Evolutionary conservation across 2,888 invertebrate genomes (phyloP).

Genomic region (Ophraella communa): DNA sequence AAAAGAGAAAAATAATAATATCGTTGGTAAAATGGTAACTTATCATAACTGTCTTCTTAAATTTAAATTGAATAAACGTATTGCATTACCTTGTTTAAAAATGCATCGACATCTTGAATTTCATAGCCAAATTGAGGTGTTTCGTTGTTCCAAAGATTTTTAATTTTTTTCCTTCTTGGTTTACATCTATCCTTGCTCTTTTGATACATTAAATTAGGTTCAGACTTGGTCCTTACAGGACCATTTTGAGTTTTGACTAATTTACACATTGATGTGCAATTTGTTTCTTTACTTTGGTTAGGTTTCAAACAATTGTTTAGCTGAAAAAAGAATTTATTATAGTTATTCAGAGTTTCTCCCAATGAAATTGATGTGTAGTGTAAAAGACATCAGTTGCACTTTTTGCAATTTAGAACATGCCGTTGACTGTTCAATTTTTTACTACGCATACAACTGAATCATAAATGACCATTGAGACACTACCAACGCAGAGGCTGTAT

Average conservation of each 20-base stretch:
- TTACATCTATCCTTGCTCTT: slow-evolving; percentile 61
- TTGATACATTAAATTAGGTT: slow-evolving; percentile 63
- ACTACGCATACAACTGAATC: too few species aligned
- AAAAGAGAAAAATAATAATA: too few species aligned
- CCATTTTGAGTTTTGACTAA: slow-evolving; percentile 40
- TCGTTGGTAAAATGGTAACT: too few species aligned
- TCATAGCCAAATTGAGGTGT: slow-evolving; percentile 73
- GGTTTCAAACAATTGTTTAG: slow-evolving; percentile 23
- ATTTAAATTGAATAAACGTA: not conserved
- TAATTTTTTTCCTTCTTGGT: slow-evolving; percentile 30
- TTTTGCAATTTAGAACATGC: too few species aligned
- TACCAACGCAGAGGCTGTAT: too few species aligned
- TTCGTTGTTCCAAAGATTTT: slow-evolving; percentile 50
- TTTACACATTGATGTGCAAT: slow-evolving; percentile 31
- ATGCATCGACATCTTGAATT: slow-evolving; percentile 79
- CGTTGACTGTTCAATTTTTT: too few species aligned
- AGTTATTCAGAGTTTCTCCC: too few species aligned
- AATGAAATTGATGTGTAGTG: too few species aligned
- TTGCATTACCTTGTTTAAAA: slow-evolving; percentile 70
- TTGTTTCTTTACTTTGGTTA: slow-evolving; percentile 45
- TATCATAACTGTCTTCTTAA: not conserved
- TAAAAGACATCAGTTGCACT: too few species aligned
- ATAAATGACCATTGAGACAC: too few species aligned
- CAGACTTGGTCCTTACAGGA: slow-evolving; percentile 61
- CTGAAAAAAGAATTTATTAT: not conserved